Conservation (phyloP, 1,140 invertebrate genomes). For the Cydia pomonella region DNA sequence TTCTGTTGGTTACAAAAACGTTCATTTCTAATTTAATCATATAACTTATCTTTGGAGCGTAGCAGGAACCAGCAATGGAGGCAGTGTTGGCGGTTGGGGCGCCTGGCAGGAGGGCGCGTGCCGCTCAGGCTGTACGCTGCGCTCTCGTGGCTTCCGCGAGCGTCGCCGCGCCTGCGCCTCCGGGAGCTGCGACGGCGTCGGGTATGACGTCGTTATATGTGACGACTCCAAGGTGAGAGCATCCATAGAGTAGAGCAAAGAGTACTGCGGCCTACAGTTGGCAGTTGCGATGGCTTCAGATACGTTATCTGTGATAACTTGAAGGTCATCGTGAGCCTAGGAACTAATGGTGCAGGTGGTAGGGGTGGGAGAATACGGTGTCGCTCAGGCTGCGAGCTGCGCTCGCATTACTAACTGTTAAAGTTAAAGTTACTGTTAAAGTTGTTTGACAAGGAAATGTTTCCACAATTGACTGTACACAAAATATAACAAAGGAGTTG, state of each 20-base stretch:
- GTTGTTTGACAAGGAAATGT: too few relatives aligned
- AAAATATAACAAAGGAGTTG: too few relatives aligned
- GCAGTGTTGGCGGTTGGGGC: slow-evolving; percentile 83
- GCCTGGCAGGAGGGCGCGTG: slow-evolving; percentile 83
- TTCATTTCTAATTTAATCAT: background rate
- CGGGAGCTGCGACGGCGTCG: slow-evolving; percentile 83
- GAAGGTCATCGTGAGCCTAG: slow-evolving; percentile 67
- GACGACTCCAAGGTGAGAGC: slow-evolving; percentile 82
- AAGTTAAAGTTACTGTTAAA: too few relatives aligned
- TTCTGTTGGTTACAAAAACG: background rate
- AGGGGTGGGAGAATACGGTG: too few relatives aligned
- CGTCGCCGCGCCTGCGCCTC: slow-evolving; percentile 82
- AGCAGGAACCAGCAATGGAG: slow-evolving; percentile 48
- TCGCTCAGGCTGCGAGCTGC: too few relatives aligned
- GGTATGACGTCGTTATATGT: slow-evolving; percentile 84
- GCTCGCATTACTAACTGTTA: too few relatives aligned
- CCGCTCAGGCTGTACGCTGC: slow-evolving; percentile 85
- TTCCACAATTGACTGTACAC: too few relatives aligned
- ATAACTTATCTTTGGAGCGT: background rate
- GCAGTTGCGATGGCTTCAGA: slow-evolving; percentile 82
- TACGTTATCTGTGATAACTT: slow-evolving; percentile 84
- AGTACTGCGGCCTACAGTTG: slow-evolving; percentile 81
- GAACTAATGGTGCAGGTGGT: background rate
- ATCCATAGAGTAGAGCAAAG: background rate
- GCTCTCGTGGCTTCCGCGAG: slow-evolving; percentile 81